phyloP scores from a whole-genome alignment of 2,797 vertebrate species.

The Myotis daubentonii region DNA sequence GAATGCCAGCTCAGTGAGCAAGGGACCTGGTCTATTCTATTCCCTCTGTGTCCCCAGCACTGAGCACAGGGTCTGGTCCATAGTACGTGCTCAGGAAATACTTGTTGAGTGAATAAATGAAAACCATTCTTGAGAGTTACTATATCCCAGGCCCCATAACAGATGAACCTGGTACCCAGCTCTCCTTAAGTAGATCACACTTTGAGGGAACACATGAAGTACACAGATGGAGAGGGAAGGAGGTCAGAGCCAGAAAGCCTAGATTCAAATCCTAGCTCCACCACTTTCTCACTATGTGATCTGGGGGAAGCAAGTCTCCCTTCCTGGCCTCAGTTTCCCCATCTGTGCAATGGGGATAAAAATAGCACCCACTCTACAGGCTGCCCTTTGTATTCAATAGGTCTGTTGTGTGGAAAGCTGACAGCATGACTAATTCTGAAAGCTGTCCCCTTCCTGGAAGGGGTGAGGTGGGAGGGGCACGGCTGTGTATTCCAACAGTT shows the following conservation, averaged over 20 bases:
- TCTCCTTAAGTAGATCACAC: background rate
- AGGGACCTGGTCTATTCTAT: background rate
- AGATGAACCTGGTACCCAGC: background rate
- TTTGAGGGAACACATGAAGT: background rate
- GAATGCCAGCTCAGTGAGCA: background rate
- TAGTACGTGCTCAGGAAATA: background rate
- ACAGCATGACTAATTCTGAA: slow-evolving; percentile 60
- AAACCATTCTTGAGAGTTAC: background rate
- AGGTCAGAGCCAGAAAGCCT: background rate
- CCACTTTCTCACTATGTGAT: background rate
- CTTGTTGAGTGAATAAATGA: background rate
- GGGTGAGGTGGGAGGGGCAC: background rate
- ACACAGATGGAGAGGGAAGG: background rate
- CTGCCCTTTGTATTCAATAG: slow-evolving; percentile 64
- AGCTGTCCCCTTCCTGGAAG: slow-evolving; percentile 68
- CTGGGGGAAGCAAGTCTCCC: background rate
- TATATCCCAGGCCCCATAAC: background rate
- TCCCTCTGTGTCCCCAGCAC: background rate
- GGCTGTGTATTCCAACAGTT: slow-evolving; percentile 49
- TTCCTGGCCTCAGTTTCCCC: slow-evolving; percentile 60
- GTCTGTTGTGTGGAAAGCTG: slow-evolving; percentile 30
- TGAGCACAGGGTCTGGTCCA: background rate
- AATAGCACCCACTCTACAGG: background rate
- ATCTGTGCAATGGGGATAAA: background rate
- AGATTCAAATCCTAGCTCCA: background rate